Base-by-base conservation (phyloP, 2,797 vertebrate genomes). In the Enteromius unitaeniatus region DNA sequence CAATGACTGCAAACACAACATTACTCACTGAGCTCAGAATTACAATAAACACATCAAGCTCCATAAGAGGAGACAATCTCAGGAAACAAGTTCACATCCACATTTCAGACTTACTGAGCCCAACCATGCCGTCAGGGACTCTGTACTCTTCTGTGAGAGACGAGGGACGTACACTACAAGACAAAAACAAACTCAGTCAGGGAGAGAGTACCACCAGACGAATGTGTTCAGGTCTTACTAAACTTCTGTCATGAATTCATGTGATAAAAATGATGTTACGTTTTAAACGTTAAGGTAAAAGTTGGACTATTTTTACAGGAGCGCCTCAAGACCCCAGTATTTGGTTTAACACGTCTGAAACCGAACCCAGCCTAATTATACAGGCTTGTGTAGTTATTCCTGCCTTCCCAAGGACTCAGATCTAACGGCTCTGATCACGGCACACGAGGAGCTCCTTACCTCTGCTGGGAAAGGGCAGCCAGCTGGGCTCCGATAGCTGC, bases 71-170 rank as follows among this genome's bases (percentile, higher is more conserved):
- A 42, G 53, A 3, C 19, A n/a, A 55, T n/a, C 53, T n/a, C 21
- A 55, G 3, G n/a, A 21, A 28, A 62, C 60, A 62, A 2, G 26
- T 28, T 26, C 60, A 14, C 9, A 58, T 23, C 9, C 53, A 62
- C 5, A 4, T 15, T 15, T 62, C n/a, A 51, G 7, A 98, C 97
- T 98, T 90, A 99, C 97, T 96, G 21, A 99, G 95, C 82, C 97
- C 97, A 11, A 99, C 97, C 97, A 99, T 99, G 91, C 95, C 93
- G 4, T 99, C 97, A 0, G 97, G 97, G 47, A 99, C 97, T 65
- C 94, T 94, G 91, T 95, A 97, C 76, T 99, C 97, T 86, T 98
- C 97, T 1, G 96, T 95, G 89, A 97, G 87, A 1, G 96, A 94
- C 21, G 96, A 95, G 79, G 95, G 87, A 73, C 95, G 91, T 17